Base-by-base conservation (phyloP, 2,888 invertebrate genomes). In the Uloborus plumipes region DNA sequence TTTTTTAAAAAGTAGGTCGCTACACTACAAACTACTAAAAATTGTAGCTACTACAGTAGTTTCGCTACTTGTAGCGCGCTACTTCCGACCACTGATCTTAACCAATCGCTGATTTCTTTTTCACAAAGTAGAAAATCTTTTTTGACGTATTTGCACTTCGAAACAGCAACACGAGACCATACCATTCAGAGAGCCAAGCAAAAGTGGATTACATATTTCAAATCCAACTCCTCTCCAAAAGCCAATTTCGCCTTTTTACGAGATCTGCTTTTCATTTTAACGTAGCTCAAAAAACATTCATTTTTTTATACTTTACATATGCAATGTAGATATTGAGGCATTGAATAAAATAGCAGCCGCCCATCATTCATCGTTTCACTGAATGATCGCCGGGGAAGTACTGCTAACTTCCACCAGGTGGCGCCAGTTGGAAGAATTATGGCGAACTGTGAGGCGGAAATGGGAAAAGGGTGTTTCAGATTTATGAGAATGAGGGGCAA, bases 251-350 rank as follows among this genome's bases (percentile, higher is more conserved):
- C 58, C 64, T 71, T 77, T 49, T 76, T 76, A 69, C 69, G 53
- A 76, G 69, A 69, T 69, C 69, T 61, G 50, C 59, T 75, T 69
- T 76, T 75, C 66, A 65, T 74, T 65, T 74, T 66, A 74, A 66
- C 66, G 62, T 62, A 50, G 16, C 76, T 58, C 22, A 39, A 39
- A 39, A n/a, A 39, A 39, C 39, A 39, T 39, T 39, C 3, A 39
- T 39, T 39, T n/a, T 39, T 39, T 39, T 39, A 39, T 39, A 39
- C 9, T 39, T 39, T 39, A 39, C 39, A 39, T 39, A 39, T 39
- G 39, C 39, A 39, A 39, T 39, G 39, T 39, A 39, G 39, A 39
- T 39, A 39, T 39, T 39, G 39, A 39, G 39, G 39, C 39, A 64
- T 65, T 78, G 70, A 78, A 71, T 78, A 78, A 39, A 78, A 78